Base-by-base conservation (phyloP, 2,113 vertebrate genomes). In the Lynx canadensis region DNA sequence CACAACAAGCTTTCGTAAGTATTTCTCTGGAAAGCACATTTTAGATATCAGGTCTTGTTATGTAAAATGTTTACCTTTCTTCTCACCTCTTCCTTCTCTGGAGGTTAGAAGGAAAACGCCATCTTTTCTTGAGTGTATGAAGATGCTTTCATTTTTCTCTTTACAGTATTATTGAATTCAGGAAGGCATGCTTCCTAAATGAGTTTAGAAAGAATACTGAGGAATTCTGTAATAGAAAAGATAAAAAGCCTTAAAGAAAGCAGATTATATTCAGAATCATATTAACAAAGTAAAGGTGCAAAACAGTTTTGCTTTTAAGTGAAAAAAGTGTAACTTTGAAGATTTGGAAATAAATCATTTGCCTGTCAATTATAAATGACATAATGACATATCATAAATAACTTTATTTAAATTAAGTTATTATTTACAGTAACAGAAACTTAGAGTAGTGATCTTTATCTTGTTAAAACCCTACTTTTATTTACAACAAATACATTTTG, bases 221-320 rank as follows among this genome's bases (percentile, higher is more conserved):
- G 31, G 29, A 68, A 80, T 94, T 91, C 50, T 97, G 5, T 94
- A 57, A 79, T 10, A 48, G n/a, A 87, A 97, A 96, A 69, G 1
- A 55, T 10, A 90, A 88, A 55, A 86, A 45, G 1, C 16, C 31
- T 95, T 83, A 84, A 89, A 93, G 45, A 93, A 95, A 69, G 5
- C 27, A 94, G 18, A 21, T 33, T 79, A 66, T 68, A 66, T 60
- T 89, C 27, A 74, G 55, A 84, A 73, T 73, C 21, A 73, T 8
- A 36, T 78, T 60, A 85, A 95, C 52, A 55, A 89, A 60, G 48
- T 65, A 10, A 91, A 93, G 1, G 5, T 55, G 84, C 18, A 68
- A 95, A 93, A 68, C 1, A 16, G 12, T 45, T n/a, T 73, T 85
- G 41, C 87, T 78, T 95, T 91, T n/a, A 31, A 86, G 25, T 15